Conservation (phyloP, 2,888 invertebrate species). For the Macrophya annulata region DNA sequence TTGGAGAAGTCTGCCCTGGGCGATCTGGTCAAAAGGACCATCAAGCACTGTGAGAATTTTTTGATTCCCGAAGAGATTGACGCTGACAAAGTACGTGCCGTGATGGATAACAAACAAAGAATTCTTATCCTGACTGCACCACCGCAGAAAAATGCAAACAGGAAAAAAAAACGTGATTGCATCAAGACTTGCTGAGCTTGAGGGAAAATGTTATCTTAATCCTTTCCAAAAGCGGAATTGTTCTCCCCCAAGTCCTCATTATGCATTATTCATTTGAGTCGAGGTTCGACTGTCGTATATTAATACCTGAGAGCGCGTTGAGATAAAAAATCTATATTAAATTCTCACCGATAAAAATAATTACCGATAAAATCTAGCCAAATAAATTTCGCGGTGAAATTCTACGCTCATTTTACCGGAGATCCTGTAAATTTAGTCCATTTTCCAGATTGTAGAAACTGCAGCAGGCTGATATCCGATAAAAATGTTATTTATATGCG, state of each 20-base stretch:
- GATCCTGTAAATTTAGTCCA: background rate
- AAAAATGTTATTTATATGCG: too few species aligned
- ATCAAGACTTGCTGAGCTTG: conserved; percentile 11
- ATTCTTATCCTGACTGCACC: conserved; percentile 68
- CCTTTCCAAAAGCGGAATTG: background rate
- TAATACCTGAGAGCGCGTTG: background rate
- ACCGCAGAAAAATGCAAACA: conserved; percentile 55
- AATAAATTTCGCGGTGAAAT: background rate
- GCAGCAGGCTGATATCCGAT: too few species aligned
- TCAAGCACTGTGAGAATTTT: conserved; percentile 67
- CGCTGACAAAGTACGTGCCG: conserved; percentile 66
- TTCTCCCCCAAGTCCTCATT: conserved; percentile 14
- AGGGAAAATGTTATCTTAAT: background rate
- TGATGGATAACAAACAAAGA: conserved; percentile 65
- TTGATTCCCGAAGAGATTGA: conserved; percentile 67
- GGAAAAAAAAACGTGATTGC: conserved; percentile 25
- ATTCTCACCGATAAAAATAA: background rate
- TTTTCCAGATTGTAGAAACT: background rate
- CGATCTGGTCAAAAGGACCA: conserved; percentile 60
- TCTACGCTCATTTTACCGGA: background rate
- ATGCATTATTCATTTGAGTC: conserved; percentile 25
- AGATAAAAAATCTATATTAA: conserved; percentile 17
- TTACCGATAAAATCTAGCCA: background rate
- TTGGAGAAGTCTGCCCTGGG: conserved; percentile 60
- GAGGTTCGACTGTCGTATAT: background rate